phyloP scores from a whole-genome alignment of 2,113 vertebrate species.

The Polypterus bichir region DNA sequence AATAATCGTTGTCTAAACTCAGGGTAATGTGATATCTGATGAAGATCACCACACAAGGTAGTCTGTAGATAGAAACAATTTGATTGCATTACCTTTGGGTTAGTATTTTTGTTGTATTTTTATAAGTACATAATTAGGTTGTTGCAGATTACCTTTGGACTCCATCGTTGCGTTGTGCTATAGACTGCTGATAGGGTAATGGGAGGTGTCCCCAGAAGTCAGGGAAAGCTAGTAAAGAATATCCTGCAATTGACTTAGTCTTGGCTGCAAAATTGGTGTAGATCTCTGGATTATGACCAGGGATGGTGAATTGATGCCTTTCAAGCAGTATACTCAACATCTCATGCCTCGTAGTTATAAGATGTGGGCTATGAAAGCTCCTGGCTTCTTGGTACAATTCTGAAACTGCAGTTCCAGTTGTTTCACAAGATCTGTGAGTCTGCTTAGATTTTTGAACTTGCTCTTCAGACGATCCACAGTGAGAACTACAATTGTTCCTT shows the following conservation, averaged over 20 bases:
- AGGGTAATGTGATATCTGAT: too few relatives aligned
- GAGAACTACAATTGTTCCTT: too few relatives aligned
- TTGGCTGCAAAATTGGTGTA: conserved; percentile 45
- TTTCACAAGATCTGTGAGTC: too few relatives aligned
- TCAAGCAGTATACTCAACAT: conserved; percentile 40
- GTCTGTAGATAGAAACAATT: too few relatives aligned
- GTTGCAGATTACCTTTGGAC: conserved; percentile 63
- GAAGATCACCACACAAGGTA: too few relatives aligned
- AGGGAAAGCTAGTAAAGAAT: conserved; percentile 65
- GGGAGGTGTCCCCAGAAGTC: conserved; percentile 81
- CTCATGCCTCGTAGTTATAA: conserved; percentile 14
- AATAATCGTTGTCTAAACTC: too few relatives aligned
- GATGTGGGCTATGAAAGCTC: conserved; percentile 25
- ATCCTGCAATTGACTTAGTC: conserved; percentile 59
- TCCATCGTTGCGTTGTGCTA: conserved; percentile 52
- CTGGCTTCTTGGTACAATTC: conserved; percentile 17
- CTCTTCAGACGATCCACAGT: too few relatives aligned
- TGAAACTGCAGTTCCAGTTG: conserved; percentile 4
- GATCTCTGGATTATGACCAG: conserved; percentile 55
- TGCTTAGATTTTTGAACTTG: too few relatives aligned
- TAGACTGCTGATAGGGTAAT: conserved; percentile 37
- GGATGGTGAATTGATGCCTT: conserved; percentile 33
- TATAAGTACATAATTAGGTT: background rate
- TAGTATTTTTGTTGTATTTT: too few relatives aligned
- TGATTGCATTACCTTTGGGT: too few relatives aligned